Base-by-base conservation (phyloP, 1,140 invertebrate species). In the Drosophila murphyi region DNA sequence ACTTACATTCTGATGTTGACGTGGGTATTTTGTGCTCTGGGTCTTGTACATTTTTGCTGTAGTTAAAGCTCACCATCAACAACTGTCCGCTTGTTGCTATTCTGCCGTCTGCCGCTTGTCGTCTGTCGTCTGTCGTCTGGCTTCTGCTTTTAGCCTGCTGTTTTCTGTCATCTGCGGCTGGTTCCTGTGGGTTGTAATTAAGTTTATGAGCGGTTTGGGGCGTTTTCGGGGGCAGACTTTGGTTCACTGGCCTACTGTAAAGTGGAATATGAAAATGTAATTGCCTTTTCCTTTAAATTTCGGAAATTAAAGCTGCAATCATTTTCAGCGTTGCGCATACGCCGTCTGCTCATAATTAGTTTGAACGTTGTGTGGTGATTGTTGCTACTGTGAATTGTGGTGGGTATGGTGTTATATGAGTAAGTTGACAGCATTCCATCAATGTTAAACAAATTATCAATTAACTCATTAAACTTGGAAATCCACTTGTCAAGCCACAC, bases 391-490 rank as follows among this genome's bases (percentile, higher is more conserved):
- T 73, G 71, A 48, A 12, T 32, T 20, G 28, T 28, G 34, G 29
- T 65, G 32, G 2, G 7, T 20, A 34, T 76, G 73, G 72, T 76
- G 76, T 2, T 12, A 6, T 39, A 2, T 45, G 56, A 8, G 37
- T 6, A 5, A 5, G 10, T 3, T 5, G 51, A 6, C 28, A 7
- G 34, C 52, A 51, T 71, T 70, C 64, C 20, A 69, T 55, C 43
- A 50, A 73, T 63, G 60, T 88, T 76, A 79, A 82, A 54, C 83
- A 71, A 82, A 86, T 83, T 87, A 87, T 74, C 82, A 88, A 88
- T 87, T 88, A 88, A 88, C 52, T 65, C 72, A 88, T 83, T 83
- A 83, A 83, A 75, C 69, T 76, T 79, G 60, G 70, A 65, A 82
- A 88, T 79, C 69, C 79, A 87, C 69, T 87, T 77, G 35, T 32